These are phyloP conservation scores for Siphamia tubifer DNA, from an alignment of 2,113 vertebrate species.

Conservation along the genomic window DNA sequence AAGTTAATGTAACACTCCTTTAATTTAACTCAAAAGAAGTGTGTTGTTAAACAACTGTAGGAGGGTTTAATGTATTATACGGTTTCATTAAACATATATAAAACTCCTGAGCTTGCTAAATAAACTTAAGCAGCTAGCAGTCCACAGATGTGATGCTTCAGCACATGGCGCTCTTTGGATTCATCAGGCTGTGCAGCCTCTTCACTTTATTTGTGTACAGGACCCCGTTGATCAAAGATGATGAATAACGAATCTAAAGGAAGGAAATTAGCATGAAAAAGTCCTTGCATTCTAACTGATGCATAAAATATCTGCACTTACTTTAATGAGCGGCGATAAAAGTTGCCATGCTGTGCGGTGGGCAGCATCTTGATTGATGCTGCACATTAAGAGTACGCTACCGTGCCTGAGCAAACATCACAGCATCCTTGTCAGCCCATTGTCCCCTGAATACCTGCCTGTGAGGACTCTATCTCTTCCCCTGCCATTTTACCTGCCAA, in stretches of 20 bases:
- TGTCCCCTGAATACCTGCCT: constrained; percentile 33
- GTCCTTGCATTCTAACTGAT: constrained; percentile 64
- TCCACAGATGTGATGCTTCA: constrained; percentile 41
- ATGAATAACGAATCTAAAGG: constrained; percentile 67
- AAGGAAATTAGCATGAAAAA: constrained; percentile 72
- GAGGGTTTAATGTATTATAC: neutral
- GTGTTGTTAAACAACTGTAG: constrained; percentile 8
- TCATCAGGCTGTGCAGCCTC: constrained; percentile 13
- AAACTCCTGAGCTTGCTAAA: constrained; percentile 46
- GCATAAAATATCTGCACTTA: constrained; percentile 76
- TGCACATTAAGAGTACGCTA: constrained; percentile 44
- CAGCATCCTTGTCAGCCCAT: constrained; percentile 38
- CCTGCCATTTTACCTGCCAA: constrained; percentile 29
- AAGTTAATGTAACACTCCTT: constrained; percentile 2
- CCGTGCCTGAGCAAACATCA: constrained; percentile 52
- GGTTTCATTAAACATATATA: constrained; percentile 29
- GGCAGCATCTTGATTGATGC: constrained; percentile 69
- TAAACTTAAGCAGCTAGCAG: constrained; percentile 18
- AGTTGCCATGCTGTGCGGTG: constrained; percentile 34
- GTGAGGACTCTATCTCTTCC: constrained; percentile 26
- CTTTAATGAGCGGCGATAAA: constrained; percentile 74
- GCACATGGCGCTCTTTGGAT: constrained; percentile 33
- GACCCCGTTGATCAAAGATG: constrained; percentile 61
- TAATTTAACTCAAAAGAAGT: constrained; percentile 7
- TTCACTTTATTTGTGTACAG: constrained; percentile 38